A percentile compares a stretch with the other conserved stretches of the same genome.
These are phyloP conservation scores for Nerophis ophidion DNA, from an alignment of 2,113 vertebrate species.

Conservation along the genomic window DNA sequence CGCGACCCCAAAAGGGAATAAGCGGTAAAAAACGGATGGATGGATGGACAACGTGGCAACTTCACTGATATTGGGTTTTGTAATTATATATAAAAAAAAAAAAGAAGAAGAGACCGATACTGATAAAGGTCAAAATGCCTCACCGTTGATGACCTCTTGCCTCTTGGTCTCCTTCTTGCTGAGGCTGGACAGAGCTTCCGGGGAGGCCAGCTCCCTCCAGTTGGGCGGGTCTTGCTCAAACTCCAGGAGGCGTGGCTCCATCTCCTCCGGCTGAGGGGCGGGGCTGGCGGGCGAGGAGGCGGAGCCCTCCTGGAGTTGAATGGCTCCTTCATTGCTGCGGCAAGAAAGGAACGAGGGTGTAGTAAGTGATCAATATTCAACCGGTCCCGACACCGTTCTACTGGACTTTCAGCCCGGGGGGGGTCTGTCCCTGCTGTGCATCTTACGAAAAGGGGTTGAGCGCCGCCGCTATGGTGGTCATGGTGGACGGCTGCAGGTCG, in stretches of 20 bases:
- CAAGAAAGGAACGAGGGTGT: not conserved
- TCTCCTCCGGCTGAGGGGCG: conserved; percentile 72
- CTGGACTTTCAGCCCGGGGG: conserved; percentile 5
- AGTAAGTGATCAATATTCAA: not conserved
- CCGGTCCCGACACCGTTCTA: not conserved
- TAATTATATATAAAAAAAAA: too few species aligned
- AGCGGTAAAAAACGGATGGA: too few species aligned
- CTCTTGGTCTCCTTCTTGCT: conserved; percentile 83
- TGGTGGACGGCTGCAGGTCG: conserved; percentile 76
- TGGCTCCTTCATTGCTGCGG: conserved; percentile 67
- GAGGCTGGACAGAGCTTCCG: conserved; percentile 70
- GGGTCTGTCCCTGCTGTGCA: conserved; percentile 50
- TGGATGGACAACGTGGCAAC: too few species aligned
- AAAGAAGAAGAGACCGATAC: too few species aligned
- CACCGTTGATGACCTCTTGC: conserved; percentile 89
- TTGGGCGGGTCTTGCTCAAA: conserved; percentile 82
- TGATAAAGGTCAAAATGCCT: conserved; percentile 1
- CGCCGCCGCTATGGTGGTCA: conserved; percentile 50
- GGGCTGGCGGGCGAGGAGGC: conserved; percentile 59
- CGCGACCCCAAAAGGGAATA: too few species aligned
- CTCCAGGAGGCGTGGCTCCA: conserved; percentile 76
- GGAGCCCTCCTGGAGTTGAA: conserved; percentile 35
- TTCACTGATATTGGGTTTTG: too few species aligned
- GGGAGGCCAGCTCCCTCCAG: conserved; percentile 77
- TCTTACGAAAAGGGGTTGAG: conserved; percentile 68